phyloP scores from a whole-genome alignment of 2,888 invertebrate genomes.

The Calliopum simillimum region DNA sequence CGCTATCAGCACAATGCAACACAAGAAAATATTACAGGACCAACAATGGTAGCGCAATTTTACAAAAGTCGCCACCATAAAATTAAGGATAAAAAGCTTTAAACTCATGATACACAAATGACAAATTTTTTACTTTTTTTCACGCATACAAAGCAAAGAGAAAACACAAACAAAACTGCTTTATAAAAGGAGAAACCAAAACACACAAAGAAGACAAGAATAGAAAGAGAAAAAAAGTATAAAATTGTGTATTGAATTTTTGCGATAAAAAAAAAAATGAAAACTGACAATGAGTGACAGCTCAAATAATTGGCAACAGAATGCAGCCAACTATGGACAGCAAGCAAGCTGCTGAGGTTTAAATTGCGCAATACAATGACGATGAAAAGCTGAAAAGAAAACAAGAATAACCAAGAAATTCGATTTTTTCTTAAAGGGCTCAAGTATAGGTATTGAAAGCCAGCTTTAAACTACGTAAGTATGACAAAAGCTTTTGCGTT shows the following conservation, averaged over 20 bases:
- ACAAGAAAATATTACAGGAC: background rate
- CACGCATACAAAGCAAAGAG: too few species aligned
- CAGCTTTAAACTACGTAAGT: too few species aligned
- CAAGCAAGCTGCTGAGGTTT: background rate
- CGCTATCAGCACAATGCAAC: background rate
- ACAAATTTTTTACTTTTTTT: background rate
- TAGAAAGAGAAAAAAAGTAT: too few species aligned
- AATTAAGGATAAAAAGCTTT: background rate
- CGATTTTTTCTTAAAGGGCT: background rate
- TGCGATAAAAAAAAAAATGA: slow-evolving; percentile 5
- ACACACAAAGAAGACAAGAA: background rate
- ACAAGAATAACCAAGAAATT: slow-evolving; percentile 3
- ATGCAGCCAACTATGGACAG: slow-evolving; percentile 11
- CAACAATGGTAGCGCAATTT: background rate
- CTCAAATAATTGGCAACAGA: slow-evolving; percentile 22
- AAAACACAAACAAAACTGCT: too few species aligned
- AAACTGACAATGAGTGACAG: slow-evolving; percentile 6
- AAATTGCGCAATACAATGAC: background rate
- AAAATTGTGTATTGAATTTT: slow-evolving; percentile 14
- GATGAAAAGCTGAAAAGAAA: background rate
- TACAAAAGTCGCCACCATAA: background rate
- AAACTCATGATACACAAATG: background rate
- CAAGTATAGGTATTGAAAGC: background rate
- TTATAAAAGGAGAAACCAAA: background rate
- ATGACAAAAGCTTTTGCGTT: too few species aligned